Conservation (phyloP, 1,140 invertebrate species). For the Nephila pilipes region DNA sequence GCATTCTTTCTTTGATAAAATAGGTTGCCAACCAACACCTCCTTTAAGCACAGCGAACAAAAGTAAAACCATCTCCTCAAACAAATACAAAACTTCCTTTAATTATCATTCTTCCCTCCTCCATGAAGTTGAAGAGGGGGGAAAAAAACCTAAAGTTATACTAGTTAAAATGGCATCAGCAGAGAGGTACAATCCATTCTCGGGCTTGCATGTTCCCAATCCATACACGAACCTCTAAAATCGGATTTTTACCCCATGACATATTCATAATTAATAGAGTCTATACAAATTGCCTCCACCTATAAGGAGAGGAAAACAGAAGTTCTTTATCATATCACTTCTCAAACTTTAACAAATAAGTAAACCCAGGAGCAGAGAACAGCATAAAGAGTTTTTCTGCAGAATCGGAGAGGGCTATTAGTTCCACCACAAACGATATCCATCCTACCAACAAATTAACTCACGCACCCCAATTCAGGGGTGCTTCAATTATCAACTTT, state of each 20-base stretch:
- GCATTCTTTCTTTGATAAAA: not conserved
- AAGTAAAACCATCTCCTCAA: not conserved
- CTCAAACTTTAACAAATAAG: constrained; percentile 38
- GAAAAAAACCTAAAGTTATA: not conserved
- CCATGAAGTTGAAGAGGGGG: not conserved
- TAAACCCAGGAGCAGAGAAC: not conserved
- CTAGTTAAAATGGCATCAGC: constrained; percentile 10
- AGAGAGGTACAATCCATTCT: constrained; percentile 3
- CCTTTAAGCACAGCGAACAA: not conserved
- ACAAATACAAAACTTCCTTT: not conserved
- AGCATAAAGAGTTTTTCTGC: constrained; percentile 35
- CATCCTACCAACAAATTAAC: constrained; percentile 41
- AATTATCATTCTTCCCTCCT: not conserved
- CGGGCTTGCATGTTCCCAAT: not conserved
- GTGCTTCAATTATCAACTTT: constrained; percentile 68
- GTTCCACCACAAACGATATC: not conserved
- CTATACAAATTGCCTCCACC: not conserved
- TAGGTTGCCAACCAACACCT: not conserved
- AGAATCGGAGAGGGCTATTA: constrained; percentile 24
- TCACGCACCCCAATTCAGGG: constrained; percentile 45
- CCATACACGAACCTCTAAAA: constrained; percentile 39
- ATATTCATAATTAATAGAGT: constrained; percentile 43
- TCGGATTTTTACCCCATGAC: constrained; percentile 47
- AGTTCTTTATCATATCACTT: constrained; percentile 40
- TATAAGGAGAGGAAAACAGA: not conserved